phyloP scores from a whole-genome alignment of 1,140 invertebrate species.

The Calycopis cecrops region DNA sequence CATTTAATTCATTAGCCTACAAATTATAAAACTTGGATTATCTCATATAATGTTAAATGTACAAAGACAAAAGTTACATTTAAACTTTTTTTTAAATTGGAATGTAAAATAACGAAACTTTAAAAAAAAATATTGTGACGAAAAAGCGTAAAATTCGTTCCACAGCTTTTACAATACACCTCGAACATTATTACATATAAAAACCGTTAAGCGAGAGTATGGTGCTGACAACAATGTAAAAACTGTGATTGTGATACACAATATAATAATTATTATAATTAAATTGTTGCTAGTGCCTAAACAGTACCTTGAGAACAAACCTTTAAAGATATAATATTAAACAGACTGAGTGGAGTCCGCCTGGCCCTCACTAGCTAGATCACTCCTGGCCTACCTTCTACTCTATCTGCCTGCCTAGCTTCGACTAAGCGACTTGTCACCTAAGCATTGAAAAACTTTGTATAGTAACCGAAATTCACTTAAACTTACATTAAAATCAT shows the following conservation, averaged over 20 bases:
- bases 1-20: slow-evolving; percentile 4
- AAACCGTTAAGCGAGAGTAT: slow-evolving; percentile 30
- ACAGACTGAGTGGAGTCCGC: slow-evolving; percentile 37
- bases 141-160: slow-evolving; percentile 13
- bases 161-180: slow-evolving; percentile 56
- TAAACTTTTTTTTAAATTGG: slow-evolving; percentile 1
- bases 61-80: slow-evolving; percentile 3
- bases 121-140: slow-evolving; percentile 4
- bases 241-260: slow-evolving; percentile 42
- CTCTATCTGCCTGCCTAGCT: slow-evolving; percentile 67
- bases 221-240: slow-evolving; percentile 28
- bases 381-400: slow-evolving; percentile 52
- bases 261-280: slow-evolving; percentile 15
- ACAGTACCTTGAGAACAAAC: slow-evolving; percentile 56
- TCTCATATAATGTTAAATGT: slow-evolving; percentile 1
- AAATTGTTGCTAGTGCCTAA: slow-evolving; percentile 43
- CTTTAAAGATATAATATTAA: slow-evolving; percentile 33
- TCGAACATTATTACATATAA: slow-evolving; percentile 33
- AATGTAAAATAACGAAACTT: slow-evolving; percentile 9
- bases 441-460: slow-evolving; percentile 62
- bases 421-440: slow-evolving; percentile 65
- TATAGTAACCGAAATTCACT: slow-evolving; percentile 19
- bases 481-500: background rate
- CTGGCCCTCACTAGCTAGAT: slow-evolving; percentile 60
- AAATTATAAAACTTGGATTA: slow-evolving; percentile 1